phyloP scores from a whole-genome alignment of 2,797 vertebrate species.

The Pristis pectinata region DNA sequence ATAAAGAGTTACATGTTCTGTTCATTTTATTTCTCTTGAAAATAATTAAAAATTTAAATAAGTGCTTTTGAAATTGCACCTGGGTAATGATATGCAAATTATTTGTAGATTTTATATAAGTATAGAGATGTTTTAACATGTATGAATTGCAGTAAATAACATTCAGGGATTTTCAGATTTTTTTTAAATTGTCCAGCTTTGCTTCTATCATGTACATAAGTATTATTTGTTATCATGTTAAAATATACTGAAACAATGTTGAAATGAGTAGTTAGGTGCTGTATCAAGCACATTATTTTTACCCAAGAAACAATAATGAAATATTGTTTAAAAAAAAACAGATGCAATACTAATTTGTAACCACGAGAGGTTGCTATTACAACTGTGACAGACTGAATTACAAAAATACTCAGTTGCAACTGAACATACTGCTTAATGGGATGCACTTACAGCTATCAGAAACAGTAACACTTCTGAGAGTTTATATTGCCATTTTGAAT shows the following conservation, averaged over 20 bases:
- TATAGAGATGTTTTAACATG: slow-evolving; percentile 17
- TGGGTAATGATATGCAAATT: slow-evolving; percentile 5
- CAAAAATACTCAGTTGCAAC: neutral
- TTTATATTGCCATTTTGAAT: neutral
- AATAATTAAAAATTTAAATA: neutral
- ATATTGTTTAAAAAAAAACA: neutral
- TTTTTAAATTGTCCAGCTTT: slow-evolving; percentile 16
- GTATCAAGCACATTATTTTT: neutral
- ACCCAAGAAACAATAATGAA: neutral
- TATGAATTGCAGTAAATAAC: neutral
- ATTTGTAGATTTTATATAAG: slow-evolving; percentile 14
- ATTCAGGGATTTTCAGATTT: neutral
- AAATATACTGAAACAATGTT: neutral
- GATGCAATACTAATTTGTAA: neutral
- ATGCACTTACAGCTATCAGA: neutral
- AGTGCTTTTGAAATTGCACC: slow-evolving; percentile 22
- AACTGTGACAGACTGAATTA: neutral
- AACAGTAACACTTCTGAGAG: neutral
- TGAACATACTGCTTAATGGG: neutral
- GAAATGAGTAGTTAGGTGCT: neutral
- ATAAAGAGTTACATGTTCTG: neutral
- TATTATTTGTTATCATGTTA: neutral
- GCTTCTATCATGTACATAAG: neutral
- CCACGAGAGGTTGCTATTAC: neutral
- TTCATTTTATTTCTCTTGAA: slow-evolving; percentile 1